A percentile compares a stretch with the other conserved stretches of the same genome.
These are phyloP conservation scores for Cordylochernes scorpioides DNA, from an alignment of 2,888 invertebrate genomes.

Conservation along the genomic window DNA sequence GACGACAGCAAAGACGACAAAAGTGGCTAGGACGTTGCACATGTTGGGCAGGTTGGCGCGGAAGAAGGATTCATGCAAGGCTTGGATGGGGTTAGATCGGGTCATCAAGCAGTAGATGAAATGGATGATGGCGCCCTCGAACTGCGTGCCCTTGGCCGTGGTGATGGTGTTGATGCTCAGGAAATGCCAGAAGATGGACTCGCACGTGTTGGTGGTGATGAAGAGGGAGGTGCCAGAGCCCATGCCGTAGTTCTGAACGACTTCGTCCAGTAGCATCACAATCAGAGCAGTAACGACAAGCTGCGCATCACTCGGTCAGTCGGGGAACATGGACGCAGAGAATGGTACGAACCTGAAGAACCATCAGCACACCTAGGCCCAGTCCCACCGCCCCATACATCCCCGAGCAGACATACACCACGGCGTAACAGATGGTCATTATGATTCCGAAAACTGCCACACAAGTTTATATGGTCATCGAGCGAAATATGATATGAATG, in stretches of 20 bases:
- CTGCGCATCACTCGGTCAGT: constrained; percentile 91
- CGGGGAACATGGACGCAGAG: too few species aligned
- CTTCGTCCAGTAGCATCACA: constrained; percentile 79
- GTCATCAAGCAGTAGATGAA: constrained; percentile 94
- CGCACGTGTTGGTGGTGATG: constrained; percentile 98
- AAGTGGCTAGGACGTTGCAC: constrained; percentile 91
- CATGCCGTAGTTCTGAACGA: constrained; percentile 76
- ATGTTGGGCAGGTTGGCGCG: constrained; percentile 94
- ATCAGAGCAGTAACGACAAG: constrained; percentile 94
- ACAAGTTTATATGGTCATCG: too few species aligned
- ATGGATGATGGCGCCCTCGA: constrained; percentile 97
- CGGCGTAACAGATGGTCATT: constrained; percentile 95
- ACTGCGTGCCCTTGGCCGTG: constrained; percentile 51
- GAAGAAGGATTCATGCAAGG: constrained; percentile 93
- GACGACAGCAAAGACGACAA: constrained; percentile 93
- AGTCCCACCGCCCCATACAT: constrained; percentile 92
- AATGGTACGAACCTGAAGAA: too few species aligned
- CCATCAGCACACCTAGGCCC: constrained; percentile 97
- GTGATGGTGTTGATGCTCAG: constrained; percentile 97
- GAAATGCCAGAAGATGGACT: constrained; percentile 99
- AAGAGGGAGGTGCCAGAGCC: constrained; percentile 98
- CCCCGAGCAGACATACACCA: constrained; percentile 98
- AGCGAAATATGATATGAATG: too few species aligned
- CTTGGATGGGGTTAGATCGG: constrained; percentile 90
- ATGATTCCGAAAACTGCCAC: constrained; percentile 99